Evolutionary conservation across 2,113 vertebrate genomes (phyloP).

Genomic region (Myotis yumanensis): DNA sequence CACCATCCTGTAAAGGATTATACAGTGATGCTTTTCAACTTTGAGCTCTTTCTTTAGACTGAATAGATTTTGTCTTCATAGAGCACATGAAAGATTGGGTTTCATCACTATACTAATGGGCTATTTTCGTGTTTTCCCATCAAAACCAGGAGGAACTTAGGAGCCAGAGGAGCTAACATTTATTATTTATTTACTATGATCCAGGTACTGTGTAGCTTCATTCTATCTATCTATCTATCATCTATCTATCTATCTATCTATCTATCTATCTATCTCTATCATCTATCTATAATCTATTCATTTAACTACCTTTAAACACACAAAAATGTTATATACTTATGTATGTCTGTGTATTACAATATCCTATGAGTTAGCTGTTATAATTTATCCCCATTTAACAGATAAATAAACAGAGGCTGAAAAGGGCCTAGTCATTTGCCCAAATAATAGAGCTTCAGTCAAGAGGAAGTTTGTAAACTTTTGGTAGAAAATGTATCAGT

Average conservation of each 20-base stretch:
- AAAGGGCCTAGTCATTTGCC: background rate
- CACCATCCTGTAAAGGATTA: slow-evolving; percentile 64
- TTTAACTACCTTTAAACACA: background rate
- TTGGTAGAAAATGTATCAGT: background rate
- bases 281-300: too few relatives aligned
- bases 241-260: background rate
- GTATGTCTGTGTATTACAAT: background rate
- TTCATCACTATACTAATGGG: background rate
- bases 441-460: background rate
- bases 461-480: background rate
- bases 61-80: slow-evolving; percentile 54
- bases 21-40: slow-evolving; percentile 2
- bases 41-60: slow-evolving; percentile 63
- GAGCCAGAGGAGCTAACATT: background rate
- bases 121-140: slow-evolving; percentile 31
- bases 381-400: background rate
- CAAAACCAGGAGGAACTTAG: background rate
- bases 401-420: background rate
- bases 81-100: slow-evolving; percentile 23
- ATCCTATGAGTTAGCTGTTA: background rate
- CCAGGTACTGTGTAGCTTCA: background rate
- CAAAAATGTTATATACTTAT: background rate
- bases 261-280: background rate
- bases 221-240: background rate
- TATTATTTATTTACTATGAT: background rate